phyloP scores from a whole-genome alignment of 2,888 invertebrate species.

The Microctonus aethiopoides region DNA sequence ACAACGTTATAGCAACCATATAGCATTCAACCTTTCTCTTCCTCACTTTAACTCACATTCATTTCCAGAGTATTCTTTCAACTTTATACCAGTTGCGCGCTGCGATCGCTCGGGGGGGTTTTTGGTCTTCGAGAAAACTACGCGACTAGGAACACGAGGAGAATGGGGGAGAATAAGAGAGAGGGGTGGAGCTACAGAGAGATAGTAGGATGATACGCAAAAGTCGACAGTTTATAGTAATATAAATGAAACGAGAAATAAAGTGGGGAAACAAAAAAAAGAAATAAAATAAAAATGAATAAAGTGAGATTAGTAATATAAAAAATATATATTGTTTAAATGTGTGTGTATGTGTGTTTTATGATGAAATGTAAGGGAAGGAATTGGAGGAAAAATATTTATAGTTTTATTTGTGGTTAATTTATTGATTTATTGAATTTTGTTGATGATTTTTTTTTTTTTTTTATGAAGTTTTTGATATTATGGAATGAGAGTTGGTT shows the following conservation, averaged over 20 bases:
- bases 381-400: too few relatives aligned
- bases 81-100: conserved; percentile 40
- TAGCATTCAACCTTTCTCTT: conserved; percentile 26
- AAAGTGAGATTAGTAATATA: background rate
- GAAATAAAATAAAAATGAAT: background rate
- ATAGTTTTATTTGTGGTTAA: too few relatives aligned
- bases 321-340: too few relatives aligned
- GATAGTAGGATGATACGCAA: background rate
- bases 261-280: background rate
- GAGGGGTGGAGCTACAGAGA: conserved; percentile 11
- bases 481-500: too few relatives aligned
- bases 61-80: conserved; percentile 41
- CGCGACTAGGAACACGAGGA: conserved; percentile 34
- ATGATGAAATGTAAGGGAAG: background rate
- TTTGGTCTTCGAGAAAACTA: conserved; percentile 37
- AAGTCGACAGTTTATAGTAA: background rate
- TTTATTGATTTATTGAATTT: too few relatives aligned
- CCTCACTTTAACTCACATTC: conserved; percentile 22
- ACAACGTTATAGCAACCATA: conserved; percentile 36
- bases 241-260: background rate
- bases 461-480: too few relatives aligned
- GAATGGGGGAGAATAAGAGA: conserved; percentile 13
- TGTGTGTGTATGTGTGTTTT: background rate
- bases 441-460: too few relatives aligned
- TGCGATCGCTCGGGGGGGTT: conserved; percentile 24